These are phyloP conservation scores for Cheilosia impressa DNA, from an alignment of 2,888 invertebrate genomes.

Conservation along the genomic window DNA sequence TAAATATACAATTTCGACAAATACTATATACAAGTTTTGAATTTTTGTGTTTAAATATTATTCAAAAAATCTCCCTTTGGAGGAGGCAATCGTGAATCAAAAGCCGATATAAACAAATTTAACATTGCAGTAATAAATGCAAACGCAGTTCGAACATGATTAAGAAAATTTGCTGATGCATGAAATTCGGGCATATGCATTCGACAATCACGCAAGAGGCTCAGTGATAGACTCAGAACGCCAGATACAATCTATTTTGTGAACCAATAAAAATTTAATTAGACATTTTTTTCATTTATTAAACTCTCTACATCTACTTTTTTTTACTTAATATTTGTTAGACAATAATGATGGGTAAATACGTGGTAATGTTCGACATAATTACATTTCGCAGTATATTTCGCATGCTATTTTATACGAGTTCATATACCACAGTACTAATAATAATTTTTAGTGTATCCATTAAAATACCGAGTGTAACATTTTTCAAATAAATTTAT, in stretches of 20 bases:
- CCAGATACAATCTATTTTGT: conserved; percentile 89
- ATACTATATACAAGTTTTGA: neutral
- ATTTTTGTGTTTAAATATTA: conserved; percentile 67
- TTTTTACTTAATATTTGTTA: neutral
- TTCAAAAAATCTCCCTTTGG: conserved; percentile 78
- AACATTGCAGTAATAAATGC: conserved; percentile 90
- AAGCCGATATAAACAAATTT: conserved; percentile 91
- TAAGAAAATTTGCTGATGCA: conserved; percentile 88
- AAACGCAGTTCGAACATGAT: conserved; percentile 88
- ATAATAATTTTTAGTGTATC: too few species aligned
- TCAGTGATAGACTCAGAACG: conserved; percentile 88
- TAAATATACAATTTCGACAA: conserved; percentile 3
- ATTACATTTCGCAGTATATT: too few species aligned
- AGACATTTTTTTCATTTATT: neutral
- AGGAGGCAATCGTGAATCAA: conserved; percentile 87
- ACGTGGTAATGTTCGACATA: neutral
- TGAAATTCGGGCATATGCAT: conserved; percentile 89
- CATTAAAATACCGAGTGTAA: too few species aligned
- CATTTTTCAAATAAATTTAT: too few species aligned
- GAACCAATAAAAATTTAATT: conserved; percentile 73
- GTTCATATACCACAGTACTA: too few species aligned
- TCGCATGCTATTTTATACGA: too few species aligned
- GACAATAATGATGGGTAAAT: neutral
- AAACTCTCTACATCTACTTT: neutral
- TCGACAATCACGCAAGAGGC: conserved; percentile 90